Base-by-base conservation (phyloP, 2,797 vertebrate genomes). In the Lagorchestes hirsutus region DNA sequence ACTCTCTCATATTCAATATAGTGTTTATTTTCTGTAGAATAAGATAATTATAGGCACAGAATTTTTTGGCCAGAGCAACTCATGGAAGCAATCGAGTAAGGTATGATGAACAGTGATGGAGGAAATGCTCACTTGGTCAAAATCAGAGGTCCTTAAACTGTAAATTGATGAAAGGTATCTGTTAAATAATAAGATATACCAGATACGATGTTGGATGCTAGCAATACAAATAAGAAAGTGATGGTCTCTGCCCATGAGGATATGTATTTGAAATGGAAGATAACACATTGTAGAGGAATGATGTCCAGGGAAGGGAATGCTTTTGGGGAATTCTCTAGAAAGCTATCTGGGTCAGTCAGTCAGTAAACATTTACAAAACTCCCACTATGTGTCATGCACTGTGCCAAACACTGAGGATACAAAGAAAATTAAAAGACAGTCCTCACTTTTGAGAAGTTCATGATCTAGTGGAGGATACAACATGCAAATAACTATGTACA, bases 1-100 rank as follows among this genome's bases (percentile, higher is more conserved):
- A 91, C 3, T 24, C 16, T 96, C 55, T 95, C 28, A 55, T 55
- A 0, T 40, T 90, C n/a, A 67, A 4, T 0, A 0, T 1, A 22
- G 67, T n/a, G 22, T n/a, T 96, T 93, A 16, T 94, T 93, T 93
- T 46, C 22, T 87, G 22, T 50, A 87, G 74, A 87, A 87, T 87
- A 87, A 87, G 40, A 27, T 82, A 46, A 24, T 46, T 46, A 46
- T 40, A 24, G 8, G 40, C 8, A 46, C 6, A 82, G 74, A 46
- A 87, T 10, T 46, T 82, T 74, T 27, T 87, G 74, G 9, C 40
- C 40, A 27, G 4, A 46, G 24, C 22, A 50, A 87, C 24, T 87
- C 22, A 50, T 87, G 40, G 50, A 87, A 50, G 46, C 40, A 87
- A 28, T 87, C 6, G 46, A 82, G 9, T 46, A 82, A 27, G 9